Evolutionary conservation across 92 coral and sea anemone species (phyloP), one percentile per base, ranked within the genome.

Genomic region (Siderastrea radians): DNA sequence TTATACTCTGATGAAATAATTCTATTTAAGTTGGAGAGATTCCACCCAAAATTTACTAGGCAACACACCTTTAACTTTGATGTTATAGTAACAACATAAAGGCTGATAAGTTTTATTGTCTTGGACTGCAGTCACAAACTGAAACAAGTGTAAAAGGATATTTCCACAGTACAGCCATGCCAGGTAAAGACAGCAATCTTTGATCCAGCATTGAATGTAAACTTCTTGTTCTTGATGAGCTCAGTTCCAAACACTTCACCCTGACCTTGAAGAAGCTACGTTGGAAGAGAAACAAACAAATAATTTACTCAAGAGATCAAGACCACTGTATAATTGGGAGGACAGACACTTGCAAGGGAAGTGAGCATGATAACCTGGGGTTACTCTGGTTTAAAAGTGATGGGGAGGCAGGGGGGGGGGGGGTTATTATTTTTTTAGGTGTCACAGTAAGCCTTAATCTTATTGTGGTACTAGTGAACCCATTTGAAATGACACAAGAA

Each of bases 211-310:
- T 88, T 91, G 76, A 97, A 97, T 10, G 94, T 75, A 68, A 90
- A 86, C 88, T 92, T 97, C 84, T 97, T 97, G 84, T 97, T 96
- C 81, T 82, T 94, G 15, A 97, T 94, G 55, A 97, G 88, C 58
- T 97, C 99, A 70, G 99, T 97, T 55, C 99, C 99, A 94, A 97
- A 97, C 75, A 97, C 90, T 89, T 97, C 99, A 74, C 93, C 99
- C 38, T 95, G 98, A 63, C 99, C 99, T 79, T 95, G 93, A 13
- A 93, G 88, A 48, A 97, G 90, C 95, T 94, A 79, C 4, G 60
- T 62, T 14, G 60, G 26, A 48, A 14, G 47, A 71, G 66, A 50
- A 45, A 14, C 43, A 74, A 74, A 15, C 49, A 13, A 48, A 90
- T 61, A 61, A 14, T 13, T 13, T 59, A 59, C 15, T 61, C 5